Percentiles rank a stretch among this genome's conserved stretches.
Evolutionary conservation across 2,888 invertebrate genomes (phyloP).

Genomic region (Asteroscopus sphinx): DNA sequence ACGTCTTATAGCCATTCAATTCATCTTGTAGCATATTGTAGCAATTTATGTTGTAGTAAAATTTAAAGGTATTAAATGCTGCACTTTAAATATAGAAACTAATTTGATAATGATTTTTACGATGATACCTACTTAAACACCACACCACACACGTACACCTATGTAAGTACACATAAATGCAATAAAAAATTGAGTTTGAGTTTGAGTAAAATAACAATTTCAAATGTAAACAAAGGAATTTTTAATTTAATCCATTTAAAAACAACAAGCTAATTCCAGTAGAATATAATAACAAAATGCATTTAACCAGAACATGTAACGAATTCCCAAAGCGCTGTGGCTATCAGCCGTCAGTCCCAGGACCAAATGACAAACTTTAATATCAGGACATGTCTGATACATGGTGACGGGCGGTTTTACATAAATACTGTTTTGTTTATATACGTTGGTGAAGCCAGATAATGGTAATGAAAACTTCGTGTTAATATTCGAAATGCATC

Average conservation of each 20-base stretch:
- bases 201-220: constrained; percentile 24
- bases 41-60: too few relatives aligned
- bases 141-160: too few relatives aligned
- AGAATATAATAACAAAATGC: constrained; percentile 50
- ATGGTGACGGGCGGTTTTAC: constrained; percentile 47
- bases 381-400: constrained; percentile 48
- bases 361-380: constrained; percentile 50
- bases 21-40: constrained; percentile 8
- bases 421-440: constrained; percentile 32
- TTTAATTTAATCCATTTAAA: constrained; percentile 25
- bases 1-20: too few relatives aligned
- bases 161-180: too few relatives aligned
- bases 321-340: constrained; percentile 53
- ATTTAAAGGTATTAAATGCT: too few relatives aligned
- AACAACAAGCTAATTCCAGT: constrained; percentile 31
- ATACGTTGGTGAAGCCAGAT: constrained; percentile 2
- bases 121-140: too few relatives aligned
- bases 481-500: constrained; percentile 4
- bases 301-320: constrained; percentile 43
- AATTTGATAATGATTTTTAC: constrained; percentile 26
- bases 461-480: not conserved
- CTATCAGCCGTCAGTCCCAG: constrained; percentile 53
- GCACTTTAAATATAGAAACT: constrained; percentile 30
- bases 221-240: constrained; percentile 19
- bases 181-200: too few relatives aligned